Conservation (phyloP, 2,113 vertebrate species). For the Oreocharis arfaki region DNA sequence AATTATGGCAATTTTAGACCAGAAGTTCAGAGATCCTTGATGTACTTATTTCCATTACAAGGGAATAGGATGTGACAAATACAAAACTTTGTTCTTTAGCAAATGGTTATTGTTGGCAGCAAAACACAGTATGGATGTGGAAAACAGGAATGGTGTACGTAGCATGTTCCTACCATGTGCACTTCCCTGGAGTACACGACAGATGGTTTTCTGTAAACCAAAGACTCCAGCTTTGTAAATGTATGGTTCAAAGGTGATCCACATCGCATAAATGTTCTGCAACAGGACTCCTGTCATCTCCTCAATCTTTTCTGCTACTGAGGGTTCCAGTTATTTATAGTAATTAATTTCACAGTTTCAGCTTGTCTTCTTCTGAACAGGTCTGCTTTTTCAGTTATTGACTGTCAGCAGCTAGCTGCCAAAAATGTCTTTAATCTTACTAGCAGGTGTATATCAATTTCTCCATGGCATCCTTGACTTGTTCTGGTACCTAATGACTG, state of each 20-base stretch:
- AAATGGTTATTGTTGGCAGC: background rate
- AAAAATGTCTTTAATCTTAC: background rate
- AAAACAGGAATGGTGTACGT: background rate
- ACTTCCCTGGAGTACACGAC: background rate
- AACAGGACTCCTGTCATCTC: background rate
- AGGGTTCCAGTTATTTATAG: constrained; percentile 44
- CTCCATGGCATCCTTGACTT: background rate
- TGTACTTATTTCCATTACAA: background rate
- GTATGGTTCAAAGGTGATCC: background rate
- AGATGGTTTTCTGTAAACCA: background rate
- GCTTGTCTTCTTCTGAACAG: background rate
- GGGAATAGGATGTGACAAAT: background rate
- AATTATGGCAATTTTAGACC: background rate
- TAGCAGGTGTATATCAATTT: background rate
- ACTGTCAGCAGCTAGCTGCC: background rate
- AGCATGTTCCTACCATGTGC: background rate
- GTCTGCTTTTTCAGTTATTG: constrained; percentile 1
- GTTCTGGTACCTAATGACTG: background rate
- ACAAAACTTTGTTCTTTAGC: background rate
- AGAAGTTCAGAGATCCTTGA: background rate
- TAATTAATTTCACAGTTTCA: constrained; percentile 42
- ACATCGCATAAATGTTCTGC: background rate
- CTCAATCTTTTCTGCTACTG: background rate
- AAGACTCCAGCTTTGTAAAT: background rate
- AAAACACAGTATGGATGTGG: background rate